Evolutionary conservation across 1,140 invertebrate species (phyloP).

Genomic region (Artemia franciscana): DNA sequence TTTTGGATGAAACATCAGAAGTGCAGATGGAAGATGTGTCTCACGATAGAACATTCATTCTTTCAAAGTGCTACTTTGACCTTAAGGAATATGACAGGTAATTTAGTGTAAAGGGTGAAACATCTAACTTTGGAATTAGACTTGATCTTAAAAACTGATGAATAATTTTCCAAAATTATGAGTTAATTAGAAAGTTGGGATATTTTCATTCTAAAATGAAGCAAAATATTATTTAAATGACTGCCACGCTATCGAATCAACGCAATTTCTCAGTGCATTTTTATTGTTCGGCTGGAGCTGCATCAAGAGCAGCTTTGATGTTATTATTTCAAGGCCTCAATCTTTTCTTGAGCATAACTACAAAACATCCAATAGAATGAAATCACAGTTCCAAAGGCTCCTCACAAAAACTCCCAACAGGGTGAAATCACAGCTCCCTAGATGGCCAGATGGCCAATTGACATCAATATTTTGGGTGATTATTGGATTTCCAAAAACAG

Average conservation of each 20-base stretch:
- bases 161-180: background rate
- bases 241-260: background rate
- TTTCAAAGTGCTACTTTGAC: slow-evolving; percentile 26
- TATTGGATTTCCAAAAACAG: no score
- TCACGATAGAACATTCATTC: background rate
- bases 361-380: no score
- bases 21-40: background rate
- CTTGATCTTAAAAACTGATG: background rate
- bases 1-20: background rate
- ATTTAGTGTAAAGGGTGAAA: background rate
- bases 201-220: background rate
- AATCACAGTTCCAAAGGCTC: no score
- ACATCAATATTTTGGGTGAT: no score
- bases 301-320: no score
- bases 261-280: no score
- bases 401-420: no score
- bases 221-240: background rate
- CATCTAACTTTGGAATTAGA: background rate
- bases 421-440: no score
- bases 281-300: no score
- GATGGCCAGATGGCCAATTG: no score
- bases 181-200: background rate
- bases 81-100: slow-evolving; percentile 25
- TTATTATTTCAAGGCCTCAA: no score
- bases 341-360: no score